Percentiles rank a stretch among this genome's conserved stretches.
phyloP scores from a whole-genome alignment of 2,113 vertebrate genomes.

The Tetrax tetrax region DNA sequence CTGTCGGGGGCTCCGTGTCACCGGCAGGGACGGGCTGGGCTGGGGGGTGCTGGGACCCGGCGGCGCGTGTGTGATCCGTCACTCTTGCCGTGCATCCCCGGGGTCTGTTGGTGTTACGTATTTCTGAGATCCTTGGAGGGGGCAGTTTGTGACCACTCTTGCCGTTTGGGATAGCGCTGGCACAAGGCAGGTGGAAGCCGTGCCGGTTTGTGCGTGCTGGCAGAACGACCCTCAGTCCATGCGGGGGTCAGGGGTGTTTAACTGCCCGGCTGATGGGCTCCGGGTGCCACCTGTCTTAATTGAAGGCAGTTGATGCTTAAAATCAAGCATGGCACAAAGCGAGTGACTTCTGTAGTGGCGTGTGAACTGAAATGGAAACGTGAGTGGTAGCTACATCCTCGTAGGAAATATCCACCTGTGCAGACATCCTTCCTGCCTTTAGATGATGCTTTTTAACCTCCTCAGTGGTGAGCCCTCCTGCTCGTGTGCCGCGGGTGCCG shows the following conservation, averaged over 20 bases:
- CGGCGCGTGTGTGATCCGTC: rapidly evolving
- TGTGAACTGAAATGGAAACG: not conserved
- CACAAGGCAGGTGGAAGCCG: not conserved
- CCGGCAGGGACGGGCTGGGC: not conserved
- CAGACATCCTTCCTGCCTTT: not conserved
- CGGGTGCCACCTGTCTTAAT: not conserved
- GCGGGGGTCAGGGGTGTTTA: not conserved
- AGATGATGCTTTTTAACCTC: not conserved
- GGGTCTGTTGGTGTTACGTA: not conserved
- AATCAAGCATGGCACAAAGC: not conserved
- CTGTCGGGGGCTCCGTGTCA: not conserved
- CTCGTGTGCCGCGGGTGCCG: not conserved
- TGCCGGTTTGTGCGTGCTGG: not conserved
- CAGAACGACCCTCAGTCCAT: not conserved
- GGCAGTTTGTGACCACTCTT: not conserved
- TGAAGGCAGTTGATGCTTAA: not conserved
- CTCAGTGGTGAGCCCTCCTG: not conserved
- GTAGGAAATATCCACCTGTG: not conserved
- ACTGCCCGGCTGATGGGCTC: not conserved
- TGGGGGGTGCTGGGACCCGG: not conserved
- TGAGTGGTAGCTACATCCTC: not conserved
- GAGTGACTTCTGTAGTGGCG: not conserved
- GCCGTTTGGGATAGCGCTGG: not conserved
- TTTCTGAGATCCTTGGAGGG: not conserved
- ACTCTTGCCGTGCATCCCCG: rapidly evolving